A percentile compares a stretch with the other conserved stretches of the same genome.
These are phyloP conservation scores for Paradisaea rubra DNA, from an alignment of 2,113 vertebrate species.

Conservation along the genomic window DNA sequence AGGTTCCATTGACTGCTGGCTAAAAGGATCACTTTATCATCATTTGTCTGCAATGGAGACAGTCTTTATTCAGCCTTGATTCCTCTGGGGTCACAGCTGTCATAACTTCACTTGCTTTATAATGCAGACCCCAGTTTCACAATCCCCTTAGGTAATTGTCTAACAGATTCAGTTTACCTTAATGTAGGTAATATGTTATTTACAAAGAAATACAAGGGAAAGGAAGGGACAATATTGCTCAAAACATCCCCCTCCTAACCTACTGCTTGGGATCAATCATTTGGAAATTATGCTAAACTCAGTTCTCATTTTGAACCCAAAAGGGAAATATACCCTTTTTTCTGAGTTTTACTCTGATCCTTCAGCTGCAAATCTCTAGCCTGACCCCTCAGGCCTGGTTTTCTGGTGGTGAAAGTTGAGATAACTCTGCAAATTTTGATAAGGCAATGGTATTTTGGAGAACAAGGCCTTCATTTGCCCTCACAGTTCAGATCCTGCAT, in stretches of 20 bases:
- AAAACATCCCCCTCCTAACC: not conserved
- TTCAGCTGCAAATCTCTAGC: not conserved
- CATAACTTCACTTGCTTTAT: slow-evolving; percentile 78
- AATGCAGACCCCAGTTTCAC: slow-evolving; percentile 50
- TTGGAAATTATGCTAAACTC: slow-evolving; percentile 1
- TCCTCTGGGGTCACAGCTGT: slow-evolving; percentile 74
- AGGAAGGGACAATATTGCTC: not conserved
- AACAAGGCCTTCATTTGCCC: not conserved
- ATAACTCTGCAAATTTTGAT: not conserved
- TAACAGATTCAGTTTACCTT: slow-evolving; percentile 67
- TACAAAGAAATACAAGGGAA: not conserved
- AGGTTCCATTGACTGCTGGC: slow-evolving; percentile 82
- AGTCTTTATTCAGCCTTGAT: slow-evolving; percentile 79
- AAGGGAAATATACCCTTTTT: not conserved
- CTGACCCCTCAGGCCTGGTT: not conserved
- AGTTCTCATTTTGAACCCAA: not conserved
- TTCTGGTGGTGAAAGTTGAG: not conserved
- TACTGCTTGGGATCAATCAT: not conserved
- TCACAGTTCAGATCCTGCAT: not conserved
- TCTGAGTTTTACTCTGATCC: not conserved
- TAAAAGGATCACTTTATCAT: slow-evolving; percentile 96
- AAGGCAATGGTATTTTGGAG: not conserved
- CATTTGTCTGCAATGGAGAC: slow-evolving; percentile 88
- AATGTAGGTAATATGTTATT: slow-evolving; percentile 55
- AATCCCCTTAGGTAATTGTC: slow-evolving; percentile 63